Evolutionary conservation across 2,797 vertebrate species (phyloP).

Genomic region (Rhinoraja longicauda): DNA sequence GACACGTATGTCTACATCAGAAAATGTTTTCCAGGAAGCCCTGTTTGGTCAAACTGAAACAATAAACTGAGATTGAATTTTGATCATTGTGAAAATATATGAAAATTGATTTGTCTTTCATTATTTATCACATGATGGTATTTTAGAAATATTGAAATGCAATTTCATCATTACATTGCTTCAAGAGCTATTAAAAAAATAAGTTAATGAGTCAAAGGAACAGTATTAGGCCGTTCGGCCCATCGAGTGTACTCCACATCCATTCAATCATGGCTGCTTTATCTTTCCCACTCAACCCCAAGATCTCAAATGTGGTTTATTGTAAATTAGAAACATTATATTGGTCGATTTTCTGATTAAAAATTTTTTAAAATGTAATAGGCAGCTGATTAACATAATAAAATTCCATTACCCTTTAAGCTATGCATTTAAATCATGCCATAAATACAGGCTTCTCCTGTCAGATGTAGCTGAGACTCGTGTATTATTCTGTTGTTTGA

Average conservation of each 20-base stretch:
- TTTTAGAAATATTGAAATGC: not conserved
- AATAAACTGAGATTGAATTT: not conserved
- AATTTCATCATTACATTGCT: not conserved
- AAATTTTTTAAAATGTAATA: not conserved
- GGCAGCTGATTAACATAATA: not conserved
- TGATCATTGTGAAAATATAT: not conserved
- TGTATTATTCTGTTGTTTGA: not conserved
- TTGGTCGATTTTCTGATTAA: not conserved
- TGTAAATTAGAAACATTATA: not conserved
- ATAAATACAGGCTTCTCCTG: not conserved
- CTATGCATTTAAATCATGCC: not conserved
- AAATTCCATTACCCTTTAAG: not conserved
- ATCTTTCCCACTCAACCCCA: not conserved
- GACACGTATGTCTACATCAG: not conserved
- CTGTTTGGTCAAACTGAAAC: not conserved
- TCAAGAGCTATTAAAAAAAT: not conserved
- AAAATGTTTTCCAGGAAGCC: not conserved
- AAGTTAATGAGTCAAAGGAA: too few species aligned
- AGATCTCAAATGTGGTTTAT: not conserved
- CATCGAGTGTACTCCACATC: too few species aligned
- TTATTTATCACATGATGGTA: not conserved
- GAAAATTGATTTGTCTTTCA: not conserved
- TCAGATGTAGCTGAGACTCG: not conserved
- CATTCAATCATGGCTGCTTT: too few species aligned
- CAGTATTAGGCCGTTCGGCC: too few species aligned